These are phyloP conservation scores for Phoenicopterus ruber DNA, from an alignment of 2,113 vertebrate genomes.

Conservation along the genomic window DNA sequence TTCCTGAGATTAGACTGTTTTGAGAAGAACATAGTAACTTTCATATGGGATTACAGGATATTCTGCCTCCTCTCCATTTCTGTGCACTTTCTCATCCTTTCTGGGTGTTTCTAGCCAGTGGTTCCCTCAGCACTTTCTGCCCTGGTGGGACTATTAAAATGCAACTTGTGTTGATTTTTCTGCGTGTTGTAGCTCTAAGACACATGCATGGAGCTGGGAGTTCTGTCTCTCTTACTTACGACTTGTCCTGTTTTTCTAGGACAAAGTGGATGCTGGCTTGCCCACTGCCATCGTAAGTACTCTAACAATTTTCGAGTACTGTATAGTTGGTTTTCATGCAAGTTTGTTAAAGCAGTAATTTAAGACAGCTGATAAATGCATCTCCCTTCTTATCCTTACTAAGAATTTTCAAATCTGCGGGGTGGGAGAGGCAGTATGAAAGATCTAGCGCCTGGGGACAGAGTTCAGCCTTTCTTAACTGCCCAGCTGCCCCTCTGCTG, in stretches of 20 bases:
- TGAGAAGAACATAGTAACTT: neutral
- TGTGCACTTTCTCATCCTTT: neutral
- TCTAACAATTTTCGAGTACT: neutral
- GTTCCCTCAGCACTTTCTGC: neutral
- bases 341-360: neutral
- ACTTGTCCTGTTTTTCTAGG: slow-evolving; percentile 71
- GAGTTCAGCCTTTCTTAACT: neutral
- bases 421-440: neutral
- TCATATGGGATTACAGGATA: neutral
- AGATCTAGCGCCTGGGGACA: neutral
- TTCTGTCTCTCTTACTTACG: neutral
- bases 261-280: slow-evolving; percentile 96
- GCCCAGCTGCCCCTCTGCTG: neutral
- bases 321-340: neutral
- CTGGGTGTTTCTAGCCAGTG: neutral
- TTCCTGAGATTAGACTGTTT: neutral
- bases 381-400: neutral
- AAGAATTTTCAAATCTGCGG: neutral
- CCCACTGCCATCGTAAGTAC: slow-evolving; percentile 96
- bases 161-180: neutral
- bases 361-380: neutral
- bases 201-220: rapidly evolving
- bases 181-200: neutral
- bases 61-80: neutral
- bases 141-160: neutral